These are phyloP conservation scores for Pan troglodytes DNA, from an alignment of 2,113 vertebrate species.

Conservation along the genomic window NHGRI_mPanTro3-v2.1_pri NC_072402.2:161268501-161269000, in stretches of 20 bases:
- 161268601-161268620: neutral
- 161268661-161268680: neutral
- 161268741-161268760: conserved; percentile 42
- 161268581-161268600: fast-evolving
- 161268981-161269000: conserved; percentile 54
- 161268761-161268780: conserved; percentile 21
- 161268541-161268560: conserved; percentile 4
- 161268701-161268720: neutral
- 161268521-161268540: neutral
- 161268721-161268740: conserved; percentile 27
- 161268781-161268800: conserved; percentile 39
- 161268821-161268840: conserved; percentile 54
- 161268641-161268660: neutral
- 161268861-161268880: conserved; percentile 51
- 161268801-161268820: conserved; percentile 44
- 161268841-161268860: conserved; percentile 60
- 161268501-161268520: conserved; percentile 10
- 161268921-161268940: neutral
- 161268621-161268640: neutral
- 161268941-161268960: neutral
- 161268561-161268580: neutral
- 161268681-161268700: conserved; percentile 8
- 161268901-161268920: neutral
- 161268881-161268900: neutral
- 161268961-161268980: conserved; percentile 13